Percentiles rank a stretch among this genome's conserved stretches.
Conservation (phyloP, 2,113 vertebrate species). For the Tachycineta bicolor region DNA sequence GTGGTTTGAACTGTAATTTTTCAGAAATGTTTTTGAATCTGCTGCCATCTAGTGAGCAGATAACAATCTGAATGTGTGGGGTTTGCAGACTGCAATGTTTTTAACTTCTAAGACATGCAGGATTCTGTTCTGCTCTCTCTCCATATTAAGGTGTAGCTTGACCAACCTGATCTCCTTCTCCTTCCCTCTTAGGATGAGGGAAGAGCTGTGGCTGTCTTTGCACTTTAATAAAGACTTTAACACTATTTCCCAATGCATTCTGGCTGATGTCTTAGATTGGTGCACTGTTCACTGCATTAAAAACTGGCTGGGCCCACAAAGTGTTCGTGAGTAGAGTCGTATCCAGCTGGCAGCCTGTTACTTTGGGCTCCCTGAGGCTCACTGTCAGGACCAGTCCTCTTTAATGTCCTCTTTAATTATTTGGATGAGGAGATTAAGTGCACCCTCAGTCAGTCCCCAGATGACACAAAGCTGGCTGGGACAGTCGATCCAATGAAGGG, state of each 20-base stretch:
- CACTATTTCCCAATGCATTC: background rate
- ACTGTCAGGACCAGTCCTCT: background rate
- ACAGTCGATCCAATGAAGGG: background rate
- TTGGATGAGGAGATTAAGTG: no score
- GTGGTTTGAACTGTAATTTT: background rate
- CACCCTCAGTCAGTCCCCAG: background rate
- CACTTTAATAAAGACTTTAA: background rate
- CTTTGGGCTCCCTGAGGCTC: background rate
- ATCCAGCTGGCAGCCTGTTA: background rate
- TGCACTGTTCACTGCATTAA: background rate
- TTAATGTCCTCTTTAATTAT: background rate
- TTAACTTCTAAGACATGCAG: background rate
- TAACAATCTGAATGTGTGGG: background rate
- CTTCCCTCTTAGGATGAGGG: background rate
- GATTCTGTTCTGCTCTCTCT: background rate
- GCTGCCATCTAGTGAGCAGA: constrained; percentile 56
- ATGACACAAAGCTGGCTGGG: background rate
- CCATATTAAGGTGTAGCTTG: background rate
- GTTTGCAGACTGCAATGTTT: fast-evolving
- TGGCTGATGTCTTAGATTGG: background rate
- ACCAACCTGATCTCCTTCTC: background rate
- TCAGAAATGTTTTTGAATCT: constrained; percentile 10
- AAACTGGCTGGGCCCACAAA: background rate
- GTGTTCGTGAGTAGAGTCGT: background rate
- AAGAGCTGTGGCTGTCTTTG: background rate